These are phyloP conservation scores for Callyntrura guangdongensis DNA, from an alignment of 2,888 invertebrate species.

Conservation along the genomic window DNA sequence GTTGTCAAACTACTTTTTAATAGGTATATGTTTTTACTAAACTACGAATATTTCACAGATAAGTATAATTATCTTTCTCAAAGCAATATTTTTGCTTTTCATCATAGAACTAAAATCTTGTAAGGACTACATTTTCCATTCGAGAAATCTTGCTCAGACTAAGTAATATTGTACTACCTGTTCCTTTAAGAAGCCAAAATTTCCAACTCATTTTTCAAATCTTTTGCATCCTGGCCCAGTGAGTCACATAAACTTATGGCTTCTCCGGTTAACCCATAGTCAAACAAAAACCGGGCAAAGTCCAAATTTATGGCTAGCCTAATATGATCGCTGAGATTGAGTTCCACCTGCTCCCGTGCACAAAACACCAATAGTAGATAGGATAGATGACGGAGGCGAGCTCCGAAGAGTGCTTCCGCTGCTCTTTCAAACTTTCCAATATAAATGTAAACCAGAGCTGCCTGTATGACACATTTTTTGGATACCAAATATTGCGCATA, in stretches of 20 bases:
- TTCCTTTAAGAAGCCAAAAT: conserved; percentile 79
- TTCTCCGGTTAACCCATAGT: conserved; percentile 81
- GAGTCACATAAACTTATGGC: conserved; percentile 82
- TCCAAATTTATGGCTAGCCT: conserved; percentile 83
- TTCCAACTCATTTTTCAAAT: conserved; percentile 83
- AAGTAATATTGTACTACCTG: background rate
- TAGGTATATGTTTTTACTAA: background rate
- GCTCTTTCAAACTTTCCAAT: conserved; percentile 83
- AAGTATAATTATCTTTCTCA: no score
- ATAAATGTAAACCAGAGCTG: conserved; percentile 82
- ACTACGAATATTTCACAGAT: background rate
- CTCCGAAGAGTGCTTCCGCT: conserved; percentile 83
- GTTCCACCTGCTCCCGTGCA: conserved; percentile 71
- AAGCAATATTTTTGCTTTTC: no score
- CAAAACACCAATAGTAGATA: conserved; percentile 81
- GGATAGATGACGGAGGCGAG: conserved; percentile 81
- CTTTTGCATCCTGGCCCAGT: conserved; percentile 81
- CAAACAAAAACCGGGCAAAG: conserved; percentile 84
- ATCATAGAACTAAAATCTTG: no score
- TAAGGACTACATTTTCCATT: no score
- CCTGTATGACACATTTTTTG: conserved; percentile 82
- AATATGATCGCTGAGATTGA: conserved; percentile 82
- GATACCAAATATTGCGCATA: conserved; percentile 83
- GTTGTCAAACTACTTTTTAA: background rate
- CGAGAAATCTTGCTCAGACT: no score